Conservation (phyloP, 2,888 invertebrate genomes). For the Pristionchus maxplancki region DNA sequence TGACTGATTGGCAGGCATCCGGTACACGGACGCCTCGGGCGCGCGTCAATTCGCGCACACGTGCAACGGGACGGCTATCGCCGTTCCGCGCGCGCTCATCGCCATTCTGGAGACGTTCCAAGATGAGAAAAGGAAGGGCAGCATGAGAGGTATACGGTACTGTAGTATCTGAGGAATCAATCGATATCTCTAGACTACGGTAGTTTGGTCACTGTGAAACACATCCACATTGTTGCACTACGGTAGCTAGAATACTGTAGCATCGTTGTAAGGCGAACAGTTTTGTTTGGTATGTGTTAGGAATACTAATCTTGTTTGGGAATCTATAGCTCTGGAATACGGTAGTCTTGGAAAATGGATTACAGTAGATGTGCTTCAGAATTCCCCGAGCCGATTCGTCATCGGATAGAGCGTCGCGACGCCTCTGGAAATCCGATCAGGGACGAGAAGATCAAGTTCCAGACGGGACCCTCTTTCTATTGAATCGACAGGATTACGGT, state of each 20-base stretch:
- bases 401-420: conserved; percentile 33
- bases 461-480: conserved; percentile 46
- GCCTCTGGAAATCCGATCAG: conserved; percentile 25
- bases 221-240: not conserved
- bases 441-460: conserved; percentile 52
- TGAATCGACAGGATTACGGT: not conserved
- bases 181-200: no score
- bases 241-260: not conserved
- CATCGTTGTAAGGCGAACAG: not conserved
- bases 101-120: conserved; percentile 74
- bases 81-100: conserved; percentile 73
- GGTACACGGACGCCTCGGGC: conserved; percentile 44
- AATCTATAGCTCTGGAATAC: no score
- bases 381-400: conserved; percentile 36
- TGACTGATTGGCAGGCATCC: conserved; percentile 31
- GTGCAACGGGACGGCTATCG: conserved; percentile 74
- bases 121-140: conserved; percentile 55
- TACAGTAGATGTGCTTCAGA: not conserved
- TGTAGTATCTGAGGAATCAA: no score
- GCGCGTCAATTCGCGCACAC: conserved; percentile 66
- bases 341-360: no score
- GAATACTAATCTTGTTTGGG: no score
- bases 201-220: not conserved
- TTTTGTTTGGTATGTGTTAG: no score
- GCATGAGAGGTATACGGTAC: conserved; percentile 29